Evolutionary conservation across 2,113 vertebrate genomes (phyloP), one percentile per base, ranked within the genome.

Genomic region (Mobula hypostoma): DNA sequence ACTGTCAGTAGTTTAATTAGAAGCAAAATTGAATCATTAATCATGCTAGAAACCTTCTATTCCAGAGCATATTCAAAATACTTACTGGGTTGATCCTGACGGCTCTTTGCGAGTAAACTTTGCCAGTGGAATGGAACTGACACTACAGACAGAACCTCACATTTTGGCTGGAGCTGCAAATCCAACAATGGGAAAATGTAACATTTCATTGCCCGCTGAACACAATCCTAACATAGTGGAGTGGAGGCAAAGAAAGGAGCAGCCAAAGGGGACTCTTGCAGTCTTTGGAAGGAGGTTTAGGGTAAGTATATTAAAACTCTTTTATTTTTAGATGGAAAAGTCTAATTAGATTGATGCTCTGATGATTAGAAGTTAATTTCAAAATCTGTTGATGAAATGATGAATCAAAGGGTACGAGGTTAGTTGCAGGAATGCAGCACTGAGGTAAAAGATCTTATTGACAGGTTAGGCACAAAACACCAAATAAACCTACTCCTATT

Each of bases 61-160:
- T 94, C 88, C 96, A 99, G 99, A 99, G 95, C 98, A 99, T 87
- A 98, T 97, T 0, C 98, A 98, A 95, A 99, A 97, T 94, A 98
- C 98, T 32, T 99, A 99, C 96, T 97, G 98, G 6, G 98, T 99
- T 95, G 98, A 98, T 94, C 97, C 98, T 0, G 99, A 99, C 0
- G 98, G 99, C 8, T 99, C 99, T 0, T 97, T 99, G 61, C 97
- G 97, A 5, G 98, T 98, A 94, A 97, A 98, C 7, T 98, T 99
- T 96, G 98, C 98, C 94, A 99, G 98, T 0, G 99, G 99, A 79
- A 99, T 99, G 99, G 99, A 99, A 96, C 97, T 99, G 95, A 98
- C 96, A 0, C 97, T 99, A 56, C 98, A 97, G 95, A 98, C 98
- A 0, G 99, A 99, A 95, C 98, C 98, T n/a, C 98, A 99, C 94